These are phyloP conservation scores for Leptoteleia sp. DNA, from an alignment of 1,140 invertebrate species.

Conservation along the genomic window DNA sequence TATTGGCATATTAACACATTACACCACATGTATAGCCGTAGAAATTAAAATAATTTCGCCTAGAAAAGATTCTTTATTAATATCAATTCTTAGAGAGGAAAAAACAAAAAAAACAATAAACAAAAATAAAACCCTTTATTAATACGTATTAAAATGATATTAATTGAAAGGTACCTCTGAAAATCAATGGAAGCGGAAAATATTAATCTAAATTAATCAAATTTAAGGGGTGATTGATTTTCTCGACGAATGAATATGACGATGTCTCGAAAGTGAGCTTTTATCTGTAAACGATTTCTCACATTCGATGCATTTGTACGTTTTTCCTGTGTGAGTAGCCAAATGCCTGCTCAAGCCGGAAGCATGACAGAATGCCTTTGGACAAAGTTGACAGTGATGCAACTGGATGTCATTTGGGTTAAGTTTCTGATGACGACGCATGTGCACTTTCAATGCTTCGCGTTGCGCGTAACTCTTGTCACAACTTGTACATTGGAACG, in stretches of 20 bases:
- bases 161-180: neutral
- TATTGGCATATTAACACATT: no score
- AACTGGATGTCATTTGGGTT: slow-evolving; percentile 83
- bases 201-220: neutral
- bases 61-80: no score
- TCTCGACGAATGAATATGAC: slow-evolving; percentile 80
- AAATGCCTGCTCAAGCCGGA: slow-evolving; percentile 87
- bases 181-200: neutral
- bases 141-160: no score
- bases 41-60: no score
- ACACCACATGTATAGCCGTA: no score
- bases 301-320: slow-evolving; percentile 85
- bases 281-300: slow-evolving; percentile 87
- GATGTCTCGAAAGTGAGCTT: slow-evolving; percentile 85
- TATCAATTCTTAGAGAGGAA: no score
- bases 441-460: slow-evolving; percentile 84
- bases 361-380: slow-evolving; percentile 86
- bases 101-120: no score
- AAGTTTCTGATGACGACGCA: slow-evolving; percentile 83
- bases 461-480: slow-evolving; percentile 88
- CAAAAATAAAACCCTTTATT: no score
- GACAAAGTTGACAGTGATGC: slow-evolving; percentile 86
- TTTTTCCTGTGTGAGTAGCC: slow-evolving; percentile 85
- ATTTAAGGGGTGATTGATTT: slow-evolving; percentile 59
- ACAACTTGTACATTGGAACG: slow-evolving; percentile 89